Percentiles rank a stretch among this genome's conserved stretches.
Evolutionary conservation across 2,888 invertebrate genomes (phyloP).

Genomic region (Lepidochrysops patricia): DNA sequence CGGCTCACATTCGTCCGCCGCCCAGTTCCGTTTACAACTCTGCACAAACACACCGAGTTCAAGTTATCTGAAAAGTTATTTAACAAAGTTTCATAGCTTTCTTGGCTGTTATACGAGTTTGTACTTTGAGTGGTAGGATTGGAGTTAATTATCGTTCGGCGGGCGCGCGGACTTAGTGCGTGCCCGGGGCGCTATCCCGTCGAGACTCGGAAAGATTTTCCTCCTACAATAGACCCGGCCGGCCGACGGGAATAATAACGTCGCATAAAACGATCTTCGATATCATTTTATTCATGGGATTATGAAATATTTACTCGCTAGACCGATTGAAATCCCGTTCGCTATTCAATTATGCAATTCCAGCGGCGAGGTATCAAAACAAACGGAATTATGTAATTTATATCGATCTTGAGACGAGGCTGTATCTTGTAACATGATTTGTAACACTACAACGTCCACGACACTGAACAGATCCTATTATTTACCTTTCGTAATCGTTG

Average conservation of each 20-base stretch:
- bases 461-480: too few species aligned
- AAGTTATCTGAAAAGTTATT: conserved; percentile 76
- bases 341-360: conserved; percentile 1
- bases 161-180: conserved; percentile 38
- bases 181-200: conserved; percentile 67
- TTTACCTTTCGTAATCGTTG: not conserved
- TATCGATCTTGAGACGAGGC: not conserved
- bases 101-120: conserved; percentile 54
- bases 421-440: not conserved
- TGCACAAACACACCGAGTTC: conserved; percentile 69
- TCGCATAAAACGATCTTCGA: conserved; percentile 59
- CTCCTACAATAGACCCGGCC: conserved; percentile 70
- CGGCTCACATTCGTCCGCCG: conserved; percentile 70
- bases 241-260: conserved; percentile 68
- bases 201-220: conserved; percentile 74
- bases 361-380: not conserved
- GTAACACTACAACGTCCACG: not conserved
- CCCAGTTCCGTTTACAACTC: conserved; percentile 68
- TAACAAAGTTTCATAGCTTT: conserved; percentile 76
- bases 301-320: not conserved
- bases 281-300: conserved; percentile 56
- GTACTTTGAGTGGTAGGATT: conserved; percentile 48
- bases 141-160: conserved; percentile 56
- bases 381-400: conserved; percentile 6
- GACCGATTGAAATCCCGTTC: not conserved